Evolutionary conservation across 2,888 invertebrate genomes (phyloP), one percentile per base, ranked within the genome.

Genomic region (Actias luna): DNA sequence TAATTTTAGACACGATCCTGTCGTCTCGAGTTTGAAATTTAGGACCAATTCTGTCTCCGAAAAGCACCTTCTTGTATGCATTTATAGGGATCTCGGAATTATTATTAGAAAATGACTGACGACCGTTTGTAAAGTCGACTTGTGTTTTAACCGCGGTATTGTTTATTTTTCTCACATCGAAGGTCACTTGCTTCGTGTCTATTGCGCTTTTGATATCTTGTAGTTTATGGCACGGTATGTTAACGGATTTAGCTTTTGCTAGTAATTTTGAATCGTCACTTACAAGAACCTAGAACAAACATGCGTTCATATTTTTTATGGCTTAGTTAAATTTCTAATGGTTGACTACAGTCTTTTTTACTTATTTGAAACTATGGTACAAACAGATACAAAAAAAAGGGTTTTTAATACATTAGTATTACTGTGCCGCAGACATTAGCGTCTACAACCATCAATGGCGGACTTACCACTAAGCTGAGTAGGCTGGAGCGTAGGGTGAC

Each of bases 211-310:
- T 80, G 4, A 84, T 69, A 33, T 79, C 69, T 3, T 77, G 64
- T 5, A 74, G 16, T 33, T 62, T 75, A 16, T 66, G 74, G 27
- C 78, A 76, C 0, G 69, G 66, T n/a, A 86, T 73, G 5, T 74
- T 63, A 2, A 75, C 25, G 0, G 58, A 59, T 14, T 60, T 68
- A 0, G 85, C 84, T 59, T 71, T 71, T 0, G 57, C 33, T n/a
- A 62, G 60, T 0, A 85, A 64, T 29, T 70, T 61, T 7, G 63
- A 18, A 16, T 85, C 73, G 36, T 82, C 77, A 0, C 83, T 74
- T 58, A 85, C 65, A 1, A 85, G 58, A 2, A 80, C 65, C 85
- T 86, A 73, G 31, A 75, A 81, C 29, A 31, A 2, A 59, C 1
- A 50, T 25, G 22, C 10, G 8, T 3, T 50, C 1, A 12, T 10